Percentiles rank a stretch among this genome's conserved stretches.
These are phyloP conservation scores for Cabera pusaria DNA, from an alignment of 2,888 invertebrate species.

Conservation along the genomic window DNA sequence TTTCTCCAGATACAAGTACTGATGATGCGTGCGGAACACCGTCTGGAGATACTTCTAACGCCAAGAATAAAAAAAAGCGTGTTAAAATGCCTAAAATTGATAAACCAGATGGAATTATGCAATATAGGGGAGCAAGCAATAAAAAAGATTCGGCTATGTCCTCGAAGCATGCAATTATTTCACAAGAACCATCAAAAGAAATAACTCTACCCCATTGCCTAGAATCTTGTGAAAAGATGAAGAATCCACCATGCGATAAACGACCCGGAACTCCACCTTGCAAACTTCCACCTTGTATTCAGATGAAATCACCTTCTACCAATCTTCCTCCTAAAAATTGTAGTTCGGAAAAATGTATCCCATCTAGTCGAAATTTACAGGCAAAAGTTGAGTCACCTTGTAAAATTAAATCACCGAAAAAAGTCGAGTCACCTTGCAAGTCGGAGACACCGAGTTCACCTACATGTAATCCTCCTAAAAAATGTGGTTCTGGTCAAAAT, in stretches of 20 bases:
- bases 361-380: too few relatives aligned
- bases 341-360: too few relatives aligned
- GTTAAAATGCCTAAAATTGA: too few relatives aligned
- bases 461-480: background rate
- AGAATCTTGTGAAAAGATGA: conserved; percentile 30
- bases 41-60: too few relatives aligned
- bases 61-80: too few relatives aligned
- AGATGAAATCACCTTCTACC: background rate
- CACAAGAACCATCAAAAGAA: conserved; percentile 30
- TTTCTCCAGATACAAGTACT: too few relatives aligned
- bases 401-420: too few relatives aligned
- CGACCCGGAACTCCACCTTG: conserved; percentile 5
- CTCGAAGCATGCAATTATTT: conserved; percentile 37
- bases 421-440: too few relatives aligned
- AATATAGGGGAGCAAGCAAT: conserved; percentile 39
- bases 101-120: conserved; percentile 44
- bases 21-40: too few relatives aligned
- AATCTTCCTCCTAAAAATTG: background rate
- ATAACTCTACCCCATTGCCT: conserved; percentile 40
- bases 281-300: too few relatives aligned
- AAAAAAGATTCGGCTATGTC: conserved; percentile 22
- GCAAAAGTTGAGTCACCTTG: too few relatives aligned
- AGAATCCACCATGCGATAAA: conserved; percentile 38
- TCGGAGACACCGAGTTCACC: background rate
- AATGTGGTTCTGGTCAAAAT: too few relatives aligned